Conservation (phyloP, 2,888 invertebrate genomes). For the Oscheius sp. region DNA sequence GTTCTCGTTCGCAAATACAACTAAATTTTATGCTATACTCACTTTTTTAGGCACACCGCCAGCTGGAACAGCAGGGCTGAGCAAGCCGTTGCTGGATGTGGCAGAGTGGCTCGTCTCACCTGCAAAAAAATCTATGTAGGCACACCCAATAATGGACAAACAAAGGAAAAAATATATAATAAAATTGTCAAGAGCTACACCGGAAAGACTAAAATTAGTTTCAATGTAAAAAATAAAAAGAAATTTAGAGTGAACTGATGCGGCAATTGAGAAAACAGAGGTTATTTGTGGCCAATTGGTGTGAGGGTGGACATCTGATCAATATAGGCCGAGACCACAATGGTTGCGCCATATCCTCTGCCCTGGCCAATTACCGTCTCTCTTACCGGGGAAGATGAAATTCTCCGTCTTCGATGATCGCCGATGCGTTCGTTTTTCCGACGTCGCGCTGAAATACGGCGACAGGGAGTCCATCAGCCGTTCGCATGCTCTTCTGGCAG, state of each 20-base stretch:
- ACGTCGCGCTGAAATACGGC: constrained; percentile 56
- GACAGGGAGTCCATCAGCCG: constrained; percentile 60
- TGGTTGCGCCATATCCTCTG: constrained; percentile 21
- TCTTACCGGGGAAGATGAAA: constrained; percentile 10
- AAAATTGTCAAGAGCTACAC: too few species aligned
- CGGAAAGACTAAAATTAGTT: too few species aligned
- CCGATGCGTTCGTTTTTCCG: constrained; percentile 49
- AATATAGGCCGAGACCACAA: constrained; percentile 18
- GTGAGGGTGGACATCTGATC: constrained; percentile 12
- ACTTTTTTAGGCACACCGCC: constrained; percentile 23
- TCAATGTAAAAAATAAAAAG: neutral
- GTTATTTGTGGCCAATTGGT: constrained; percentile 1
- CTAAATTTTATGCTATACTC: neutral
- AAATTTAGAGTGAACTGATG: too few species aligned
- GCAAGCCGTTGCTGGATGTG: neutral
- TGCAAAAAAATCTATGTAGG: constrained; percentile 10
- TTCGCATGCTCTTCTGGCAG: constrained; percentile 42
- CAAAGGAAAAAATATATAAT: too few species aligned
- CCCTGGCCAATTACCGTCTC: constrained; percentile 8
- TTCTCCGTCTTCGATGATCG: constrained; percentile 8
- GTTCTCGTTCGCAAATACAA: neutral
- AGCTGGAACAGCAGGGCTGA: neutral
- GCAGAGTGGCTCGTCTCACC: constrained; percentile 7
- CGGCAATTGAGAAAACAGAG: neutral
- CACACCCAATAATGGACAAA: neutral